Conservation (phyloP, 2,113 vertebrate genomes). For the Bettongia penicillata region DNA sequence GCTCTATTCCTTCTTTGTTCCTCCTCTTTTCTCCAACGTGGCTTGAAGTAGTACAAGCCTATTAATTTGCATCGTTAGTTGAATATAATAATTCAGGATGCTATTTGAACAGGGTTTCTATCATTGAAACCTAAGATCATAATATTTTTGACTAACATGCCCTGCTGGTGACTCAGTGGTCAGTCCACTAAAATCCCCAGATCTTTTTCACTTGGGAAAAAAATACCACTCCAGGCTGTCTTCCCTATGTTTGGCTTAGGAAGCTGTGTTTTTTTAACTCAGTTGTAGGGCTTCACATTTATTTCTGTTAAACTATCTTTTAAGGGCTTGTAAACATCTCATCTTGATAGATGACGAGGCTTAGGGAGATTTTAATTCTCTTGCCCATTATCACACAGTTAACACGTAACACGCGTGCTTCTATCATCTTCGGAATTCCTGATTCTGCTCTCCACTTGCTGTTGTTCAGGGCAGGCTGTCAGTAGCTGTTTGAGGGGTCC, state of each 20-base stretch:
- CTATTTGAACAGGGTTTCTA: background rate
- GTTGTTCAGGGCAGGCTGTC: background rate
- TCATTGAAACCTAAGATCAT: background rate
- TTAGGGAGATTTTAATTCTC: background rate
- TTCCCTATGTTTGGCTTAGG: background rate
- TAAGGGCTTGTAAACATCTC: background rate
- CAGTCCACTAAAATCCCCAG: background rate
- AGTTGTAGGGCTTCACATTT: background rate
- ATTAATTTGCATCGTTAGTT: background rate
- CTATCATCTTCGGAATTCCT: background rate
- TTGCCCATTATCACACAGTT: background rate
- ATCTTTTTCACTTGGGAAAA: background rate
- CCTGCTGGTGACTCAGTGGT: background rate
- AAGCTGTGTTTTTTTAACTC: background rate
- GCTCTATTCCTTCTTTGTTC: background rate
- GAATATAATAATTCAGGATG: background rate
- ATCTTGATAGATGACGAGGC: background rate
- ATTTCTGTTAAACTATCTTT: background rate
- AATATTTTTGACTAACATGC: background rate
- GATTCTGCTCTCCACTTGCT: background rate
- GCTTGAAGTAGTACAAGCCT: background rate
- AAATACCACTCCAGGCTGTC: background rate
- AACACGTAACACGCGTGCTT: too few species aligned
- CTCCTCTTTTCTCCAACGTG: background rate
- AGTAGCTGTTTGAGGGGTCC: background rate